A percentile compares a stretch with the other conserved stretches of the same genome.
phyloP scores from a whole-genome alignment of 2,888 invertebrate genomes.

The Ametastegia equiseti region DNA sequence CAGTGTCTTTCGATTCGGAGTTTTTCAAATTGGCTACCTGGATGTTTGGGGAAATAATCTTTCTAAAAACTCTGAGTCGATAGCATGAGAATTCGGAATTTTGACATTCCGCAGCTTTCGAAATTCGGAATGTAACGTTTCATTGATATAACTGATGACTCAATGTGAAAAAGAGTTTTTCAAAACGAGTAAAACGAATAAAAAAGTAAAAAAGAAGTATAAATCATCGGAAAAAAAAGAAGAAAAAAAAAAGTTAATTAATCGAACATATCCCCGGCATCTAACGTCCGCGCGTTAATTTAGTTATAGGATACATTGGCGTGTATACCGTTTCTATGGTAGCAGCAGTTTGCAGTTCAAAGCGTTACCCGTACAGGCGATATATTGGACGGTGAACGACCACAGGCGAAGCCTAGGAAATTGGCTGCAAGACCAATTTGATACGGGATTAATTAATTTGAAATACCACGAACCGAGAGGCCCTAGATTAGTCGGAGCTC shows the following conservation, averaged over 20 bases:
- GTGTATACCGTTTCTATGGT: conserved; percentile 28
- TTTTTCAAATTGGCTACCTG: too few relatives aligned
- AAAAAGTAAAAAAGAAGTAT: neutral
- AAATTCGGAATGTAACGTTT: too few relatives aligned
- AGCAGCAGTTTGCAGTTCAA: conserved; percentile 42
- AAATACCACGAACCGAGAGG: conserved; percentile 66
- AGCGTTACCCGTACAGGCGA: conserved; percentile 40
- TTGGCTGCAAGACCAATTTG: conserved; percentile 67
- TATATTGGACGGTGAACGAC: conserved; percentile 44
- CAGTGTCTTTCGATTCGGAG: too few relatives aligned
- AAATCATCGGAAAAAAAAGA: neutral
- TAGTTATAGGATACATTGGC: conserved; percentile 21
- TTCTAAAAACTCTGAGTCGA: too few relatives aligned
- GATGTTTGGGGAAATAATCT: too few relatives aligned
- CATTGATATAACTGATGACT: too few relatives aligned
- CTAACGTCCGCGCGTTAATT: conserved; percentile 15
- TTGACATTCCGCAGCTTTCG: too few relatives aligned
- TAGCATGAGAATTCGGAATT: too few relatives aligned
- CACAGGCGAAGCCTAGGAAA: conserved; percentile 57
- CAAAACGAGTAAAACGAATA: neutral
- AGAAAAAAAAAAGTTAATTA: conserved; percentile 4
- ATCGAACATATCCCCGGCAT: neutral
- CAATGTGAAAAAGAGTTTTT: neutral
- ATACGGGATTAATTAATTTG: conserved; percentile 70
- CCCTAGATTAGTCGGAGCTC: conserved; percentile 62